Percentiles rank a stretch among this genome's conserved stretches.
Evolutionary conservation across 2,888 invertebrate genomes (phyloP).

Genomic region (Leucoptera coffeella): DNA sequence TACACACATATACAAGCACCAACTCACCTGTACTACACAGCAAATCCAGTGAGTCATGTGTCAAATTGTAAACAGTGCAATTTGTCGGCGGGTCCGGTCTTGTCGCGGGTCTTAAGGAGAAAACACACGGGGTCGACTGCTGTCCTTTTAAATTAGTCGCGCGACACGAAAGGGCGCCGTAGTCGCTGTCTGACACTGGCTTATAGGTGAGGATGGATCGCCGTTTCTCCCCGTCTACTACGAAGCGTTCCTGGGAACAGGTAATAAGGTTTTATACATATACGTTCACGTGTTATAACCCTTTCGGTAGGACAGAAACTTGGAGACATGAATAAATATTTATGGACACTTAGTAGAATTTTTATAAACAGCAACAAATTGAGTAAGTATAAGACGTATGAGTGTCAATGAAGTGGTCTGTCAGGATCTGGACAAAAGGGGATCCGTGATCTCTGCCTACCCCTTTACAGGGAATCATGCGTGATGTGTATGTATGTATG

Average conservation of each 20-base stretch:
- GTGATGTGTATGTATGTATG: too few relatives aligned
- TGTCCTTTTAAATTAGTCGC: constrained; percentile 68
- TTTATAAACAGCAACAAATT: too few relatives aligned
- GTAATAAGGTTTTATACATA: background rate
- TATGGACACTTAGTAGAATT: too few relatives aligned
- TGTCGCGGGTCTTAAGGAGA: constrained; percentile 70
- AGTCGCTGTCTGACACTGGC: constrained; percentile 72
- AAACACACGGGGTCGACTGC: constrained; percentile 67
- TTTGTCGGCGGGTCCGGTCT: constrained; percentile 74
- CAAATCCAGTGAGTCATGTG: constrained; percentile 68
- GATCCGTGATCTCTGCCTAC: too few relatives aligned
- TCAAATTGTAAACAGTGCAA: constrained; percentile 72
- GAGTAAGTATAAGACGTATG: too few relatives aligned
- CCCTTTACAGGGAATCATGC: too few relatives aligned
- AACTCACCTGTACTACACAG: constrained; percentile 56
- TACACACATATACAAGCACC: too few relatives aligned
- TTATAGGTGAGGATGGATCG: constrained; percentile 69
- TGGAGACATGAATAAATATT: too few relatives aligned
- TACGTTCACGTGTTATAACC: too few relatives aligned
- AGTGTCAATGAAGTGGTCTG: too few relatives aligned
- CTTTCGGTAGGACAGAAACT: too few relatives aligned
- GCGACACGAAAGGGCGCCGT: constrained; percentile 72
- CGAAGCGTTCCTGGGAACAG: constrained; percentile 46
- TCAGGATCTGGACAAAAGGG: too few relatives aligned
- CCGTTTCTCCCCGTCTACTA: constrained; percentile 39